Base-by-base conservation (phyloP, 2,888 invertebrate species). In the Lamellibrachia satsuma region DNA sequence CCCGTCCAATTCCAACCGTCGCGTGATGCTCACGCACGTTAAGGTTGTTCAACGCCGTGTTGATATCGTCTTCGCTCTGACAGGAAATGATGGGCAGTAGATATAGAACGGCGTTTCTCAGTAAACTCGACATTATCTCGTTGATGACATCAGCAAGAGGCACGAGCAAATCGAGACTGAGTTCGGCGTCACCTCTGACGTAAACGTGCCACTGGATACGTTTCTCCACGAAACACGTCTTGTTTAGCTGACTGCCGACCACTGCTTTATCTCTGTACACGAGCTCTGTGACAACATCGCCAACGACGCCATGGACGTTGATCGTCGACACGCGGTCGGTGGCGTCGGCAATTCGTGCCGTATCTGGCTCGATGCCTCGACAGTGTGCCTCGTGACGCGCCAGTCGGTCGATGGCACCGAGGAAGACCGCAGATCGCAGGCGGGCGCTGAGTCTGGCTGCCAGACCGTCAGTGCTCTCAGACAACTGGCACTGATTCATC, bases 61-160 rank as follows among this genome's bases (percentile, higher is more conserved):
- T 90, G 90, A 94, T 93, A 6, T 93, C 52, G 7, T 92, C 91
- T 60, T 92, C 92, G 4, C 22, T 1, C 3, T 90, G 52, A 90
- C 94, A 94, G 9, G 94, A 91, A 52, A 94, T 93, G 39, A 94
- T 92, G 8, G 94, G 94, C 52, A 94, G 90, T 7, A 94, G 93
- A 90, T 92, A 94, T 11, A 94, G 92, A 52, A 94, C 93, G 0
- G 94, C 93, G 52, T 94, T 93, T 6, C 92, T 39, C 60, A 94
- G 93, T 91, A 94, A 91, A 9, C 94, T 94, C 7, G 75, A 51
- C 27, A 94, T 93, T 52, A 94, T 93, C 51, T 55, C 90, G 92
- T 94, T 94, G 52, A 94, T 92, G 51, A 93, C 93, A 52, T 94
- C 94, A 2, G 93, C 94, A 55, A 94, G 92, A 4, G 93, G 93